Percentiles rank a stretch among this genome's conserved stretches.
These are phyloP conservation scores for Galeruca laticollis DNA, from an alignment of 2,888 invertebrate species.

Conservation along the genomic window DNA sequence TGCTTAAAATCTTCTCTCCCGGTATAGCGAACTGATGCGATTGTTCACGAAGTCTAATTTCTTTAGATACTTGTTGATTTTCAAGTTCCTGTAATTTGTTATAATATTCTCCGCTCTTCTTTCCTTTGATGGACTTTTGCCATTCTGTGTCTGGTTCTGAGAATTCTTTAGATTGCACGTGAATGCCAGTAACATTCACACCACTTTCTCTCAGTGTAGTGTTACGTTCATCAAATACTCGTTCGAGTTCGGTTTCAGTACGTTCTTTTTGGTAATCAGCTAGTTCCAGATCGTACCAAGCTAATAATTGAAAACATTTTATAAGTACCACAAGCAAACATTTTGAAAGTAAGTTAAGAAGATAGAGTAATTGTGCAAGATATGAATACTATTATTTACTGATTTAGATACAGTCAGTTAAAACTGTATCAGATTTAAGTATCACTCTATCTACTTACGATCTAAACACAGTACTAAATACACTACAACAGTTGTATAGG, in stretches of 20 bases:
- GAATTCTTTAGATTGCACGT: constrained; percentile 72
- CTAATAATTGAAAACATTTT: constrained; percentile 65
- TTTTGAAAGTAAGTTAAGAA: neutral
- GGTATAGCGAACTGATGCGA: constrained; percentile 87
- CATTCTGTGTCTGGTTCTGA: constrained; percentile 86
- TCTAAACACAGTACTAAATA: no score
- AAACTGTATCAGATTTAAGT: neutral
- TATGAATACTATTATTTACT: no score
- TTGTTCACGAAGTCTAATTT: constrained; percentile 81
- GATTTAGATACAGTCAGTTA: no score
- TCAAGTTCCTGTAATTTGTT: constrained; percentile 85
- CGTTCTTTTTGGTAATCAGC: constrained; percentile 87
- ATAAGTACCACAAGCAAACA: no score
- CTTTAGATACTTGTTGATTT: constrained; percentile 86
- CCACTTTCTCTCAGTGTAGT: constrained; percentile 76
- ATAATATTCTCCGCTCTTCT: constrained; percentile 86
- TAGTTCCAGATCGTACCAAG: constrained; percentile 93
- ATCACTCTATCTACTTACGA: neutral
- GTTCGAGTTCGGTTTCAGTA: constrained; percentile 85
- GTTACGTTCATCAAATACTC: constrained; percentile 87
- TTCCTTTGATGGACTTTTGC: constrained; percentile 85
- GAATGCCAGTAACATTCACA: constrained; percentile 67
- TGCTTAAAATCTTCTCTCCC: constrained; percentile 82
- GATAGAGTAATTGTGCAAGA: neutral
- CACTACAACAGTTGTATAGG: no score